phyloP scores from a whole-genome alignment of 2,888 invertebrate genomes.

The Rugalucina vietnamica region DNA sequence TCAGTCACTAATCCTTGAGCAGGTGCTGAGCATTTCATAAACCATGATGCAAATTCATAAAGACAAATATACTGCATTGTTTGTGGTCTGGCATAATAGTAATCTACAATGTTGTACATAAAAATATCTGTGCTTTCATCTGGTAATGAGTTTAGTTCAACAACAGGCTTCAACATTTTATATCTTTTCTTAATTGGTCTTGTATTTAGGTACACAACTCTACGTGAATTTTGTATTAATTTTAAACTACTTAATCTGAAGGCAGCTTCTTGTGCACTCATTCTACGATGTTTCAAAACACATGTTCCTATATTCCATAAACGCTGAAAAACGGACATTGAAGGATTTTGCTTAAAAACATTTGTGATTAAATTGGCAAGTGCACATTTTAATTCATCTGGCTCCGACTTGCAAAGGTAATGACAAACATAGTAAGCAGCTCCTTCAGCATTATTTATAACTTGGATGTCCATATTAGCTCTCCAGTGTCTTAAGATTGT shows the following conservation, averaged over 20 bases:
- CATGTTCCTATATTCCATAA: conserved; percentile 42
- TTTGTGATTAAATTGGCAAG: conserved; percentile 31
- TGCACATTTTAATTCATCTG: conserved; percentile 45
- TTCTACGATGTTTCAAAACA: conserved; percentile 43
- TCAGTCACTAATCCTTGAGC: neutral
- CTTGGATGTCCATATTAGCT: conserved; percentile 52
- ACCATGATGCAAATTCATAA: conserved; percentile 39
- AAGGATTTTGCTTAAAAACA: conserved; percentile 23
- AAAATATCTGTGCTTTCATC: conserved; percentile 41
- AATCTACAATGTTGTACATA: conserved; percentile 33
- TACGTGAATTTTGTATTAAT: conserved; percentile 21
- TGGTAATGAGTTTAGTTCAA: neutral
- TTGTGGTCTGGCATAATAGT: conserved; percentile 30
- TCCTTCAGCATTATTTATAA: conserved; percentile 48
- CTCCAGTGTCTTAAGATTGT: conserved; percentile 41
- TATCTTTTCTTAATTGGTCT: conserved; percentile 24
- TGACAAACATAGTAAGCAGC: conserved; percentile 50
- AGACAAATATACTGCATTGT: neutral
- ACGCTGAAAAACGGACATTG: neutral
- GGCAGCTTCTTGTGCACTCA: conserved; percentile 53
- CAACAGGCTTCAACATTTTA: conserved; percentile 24
- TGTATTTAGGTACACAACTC: conserved; percentile 36
- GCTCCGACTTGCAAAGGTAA: conserved; percentile 44
- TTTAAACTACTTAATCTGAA: conserved; percentile 38
- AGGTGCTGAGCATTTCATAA: conserved; percentile 5